These are phyloP conservation scores for Pseudochirops corinnae DNA, from an alignment of 2,797 vertebrate genomes.

Conservation along the genomic window DNA sequence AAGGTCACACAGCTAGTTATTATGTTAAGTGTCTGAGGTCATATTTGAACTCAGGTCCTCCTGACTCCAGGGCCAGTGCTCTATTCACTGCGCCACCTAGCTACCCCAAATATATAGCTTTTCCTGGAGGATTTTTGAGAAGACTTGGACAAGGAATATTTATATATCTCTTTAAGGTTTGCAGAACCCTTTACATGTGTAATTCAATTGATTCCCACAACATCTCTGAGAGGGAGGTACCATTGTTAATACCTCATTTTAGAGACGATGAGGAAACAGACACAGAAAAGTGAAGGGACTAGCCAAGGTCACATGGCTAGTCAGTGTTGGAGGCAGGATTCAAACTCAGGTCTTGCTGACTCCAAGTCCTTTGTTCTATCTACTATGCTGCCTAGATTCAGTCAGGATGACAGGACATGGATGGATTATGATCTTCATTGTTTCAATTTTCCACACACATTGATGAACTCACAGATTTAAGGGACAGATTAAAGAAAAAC, in stretches of 20 bases:
- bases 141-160: neutral
- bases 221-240: neutral
- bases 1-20: too few species aligned
- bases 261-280: neutral
- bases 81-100: too few species aligned
- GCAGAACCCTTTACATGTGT: neutral
- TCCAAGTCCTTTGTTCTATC: neutral
- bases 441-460: neutral
- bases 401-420: neutral
- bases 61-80: too few species aligned
- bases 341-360: neutral
- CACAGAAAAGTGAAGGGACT: neutral
- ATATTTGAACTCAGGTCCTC: too few species aligned
- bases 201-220: neutral
- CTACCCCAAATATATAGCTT: too few species aligned
- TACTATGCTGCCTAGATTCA: neutral
- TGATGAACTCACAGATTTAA: neutral
- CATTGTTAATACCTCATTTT: neutral
- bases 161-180: too few species aligned
- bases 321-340: neutral
- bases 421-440: neutral
- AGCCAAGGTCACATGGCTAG: neutral
- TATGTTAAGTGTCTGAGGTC: too few species aligned
- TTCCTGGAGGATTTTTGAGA: neutral
- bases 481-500: neutral